Percentiles rank a stretch among this genome's conserved stretches.
Evolutionary conservation across 1,140 invertebrate species (phyloP).

Genomic region (Fopius arisanus): DNA sequence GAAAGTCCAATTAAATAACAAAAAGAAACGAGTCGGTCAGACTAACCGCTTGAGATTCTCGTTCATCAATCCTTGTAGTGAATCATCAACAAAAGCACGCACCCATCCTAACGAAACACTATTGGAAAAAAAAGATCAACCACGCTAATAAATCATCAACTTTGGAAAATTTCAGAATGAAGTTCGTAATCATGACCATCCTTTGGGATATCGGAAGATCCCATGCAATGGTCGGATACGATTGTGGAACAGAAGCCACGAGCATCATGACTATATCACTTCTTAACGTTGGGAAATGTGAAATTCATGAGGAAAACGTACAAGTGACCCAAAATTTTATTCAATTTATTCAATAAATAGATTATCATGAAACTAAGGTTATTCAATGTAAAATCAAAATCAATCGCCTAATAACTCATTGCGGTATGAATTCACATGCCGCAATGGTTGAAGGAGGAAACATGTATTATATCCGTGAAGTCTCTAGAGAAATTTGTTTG

Average conservation of each 20-base stretch:
- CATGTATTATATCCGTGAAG: slow-evolving; percentile 17
- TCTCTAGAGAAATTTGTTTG: slow-evolving; percentile 15
- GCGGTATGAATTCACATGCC: slow-evolving; percentile 29
- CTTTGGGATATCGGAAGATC: not conserved
- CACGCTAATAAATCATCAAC: not conserved
- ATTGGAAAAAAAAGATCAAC: not conserved
- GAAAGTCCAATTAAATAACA: slow-evolving; percentile 9
- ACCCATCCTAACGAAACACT: too few relatives aligned
- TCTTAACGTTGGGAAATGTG: slow-evolving; percentile 20
- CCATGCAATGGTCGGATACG: slow-evolving; percentile 19
- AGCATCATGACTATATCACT: slow-evolving; percentile 23
- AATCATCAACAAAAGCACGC: not conserved
- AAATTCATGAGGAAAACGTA: slow-evolving; percentile 16
- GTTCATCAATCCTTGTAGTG: slow-evolving; percentile 6
- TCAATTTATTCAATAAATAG: too few relatives aligned
- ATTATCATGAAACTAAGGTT: slow-evolving; percentile 16
- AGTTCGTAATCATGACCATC: not conserved
- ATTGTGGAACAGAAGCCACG: not conserved
- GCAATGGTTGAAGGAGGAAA: slow-evolving; percentile 11
- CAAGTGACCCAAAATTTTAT: not conserved
- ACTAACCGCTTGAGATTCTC: slow-evolving; percentile 19
- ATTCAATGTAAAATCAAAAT: slow-evolving; percentile 34
- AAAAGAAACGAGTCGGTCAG: slow-evolving; percentile 16
- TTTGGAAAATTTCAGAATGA: not conserved
- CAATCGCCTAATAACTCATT: slow-evolving; percentile 22